Evolutionary conservation across 2,113 vertebrate species (phyloP).

Genomic region (Cyprinodon tularosa): DNA sequence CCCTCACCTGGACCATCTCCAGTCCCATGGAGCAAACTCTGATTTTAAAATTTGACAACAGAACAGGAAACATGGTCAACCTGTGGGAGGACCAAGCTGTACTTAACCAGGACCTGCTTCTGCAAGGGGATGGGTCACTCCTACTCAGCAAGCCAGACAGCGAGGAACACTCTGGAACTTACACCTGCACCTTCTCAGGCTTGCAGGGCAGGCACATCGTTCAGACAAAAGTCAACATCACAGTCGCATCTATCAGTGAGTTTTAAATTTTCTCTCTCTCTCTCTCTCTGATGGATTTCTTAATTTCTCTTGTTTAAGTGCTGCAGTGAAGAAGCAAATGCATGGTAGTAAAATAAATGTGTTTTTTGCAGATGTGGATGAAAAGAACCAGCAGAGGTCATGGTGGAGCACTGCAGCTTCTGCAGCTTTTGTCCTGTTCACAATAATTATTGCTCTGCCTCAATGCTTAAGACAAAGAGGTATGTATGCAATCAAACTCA

Average conservation of each 20-base stretch:
- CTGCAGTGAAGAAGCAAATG: background rate
- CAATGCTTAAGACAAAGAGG: constrained; percentile 72
- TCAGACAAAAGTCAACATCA: constrained; percentile 74
- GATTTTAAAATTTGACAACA: constrained; percentile 75
- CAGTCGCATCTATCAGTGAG: constrained; percentile 64
- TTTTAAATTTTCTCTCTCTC: background rate
- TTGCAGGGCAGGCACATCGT: constrained; percentile 67
- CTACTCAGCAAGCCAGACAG: constrained; percentile 61
- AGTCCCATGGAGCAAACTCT: constrained; percentile 46
- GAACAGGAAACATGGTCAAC: constrained; percentile 58
- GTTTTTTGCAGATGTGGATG: constrained; percentile 60
- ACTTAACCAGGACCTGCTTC: constrained; percentile 66
- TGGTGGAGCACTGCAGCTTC: constrained; percentile 79
- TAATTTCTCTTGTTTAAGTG: background rate
- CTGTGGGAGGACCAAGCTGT: constrained; percentile 69
- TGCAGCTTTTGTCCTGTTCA: constrained; percentile 73
- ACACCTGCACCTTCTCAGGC: constrained; percentile 72
- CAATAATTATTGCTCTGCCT: constrained; percentile 62
- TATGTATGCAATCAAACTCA: constrained; percentile 30
- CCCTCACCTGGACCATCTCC: constrained; percentile 77
- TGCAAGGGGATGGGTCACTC: constrained; percentile 73
- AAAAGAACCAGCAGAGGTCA: constrained; percentile 59
- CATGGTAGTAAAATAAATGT: background rate
- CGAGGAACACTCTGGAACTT: constrained; percentile 65
- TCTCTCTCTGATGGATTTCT: background rate